These are phyloP conservation scores for Trichonephila clavipes DNA, from an alignment of 1,140 invertebrate genomes.

Conservation along the genomic window DNA sequence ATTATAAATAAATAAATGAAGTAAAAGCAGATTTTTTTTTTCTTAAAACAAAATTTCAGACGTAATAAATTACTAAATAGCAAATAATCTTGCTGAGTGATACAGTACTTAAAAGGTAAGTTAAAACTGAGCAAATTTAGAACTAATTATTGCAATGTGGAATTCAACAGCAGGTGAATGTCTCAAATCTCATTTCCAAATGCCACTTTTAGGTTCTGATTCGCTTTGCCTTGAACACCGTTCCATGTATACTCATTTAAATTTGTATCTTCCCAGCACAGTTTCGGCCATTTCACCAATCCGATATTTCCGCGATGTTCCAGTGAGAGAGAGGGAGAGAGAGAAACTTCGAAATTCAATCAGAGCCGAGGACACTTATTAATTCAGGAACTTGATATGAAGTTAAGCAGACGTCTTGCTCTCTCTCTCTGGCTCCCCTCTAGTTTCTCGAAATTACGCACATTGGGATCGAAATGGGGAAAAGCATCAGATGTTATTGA, in stretches of 20 bases:
- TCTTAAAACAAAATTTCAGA: no score
- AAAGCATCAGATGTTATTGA: conserved; percentile 72
- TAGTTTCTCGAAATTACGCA: conserved; percentile 14
- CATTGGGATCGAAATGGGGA: conserved; percentile 14
- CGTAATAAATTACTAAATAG: no score
- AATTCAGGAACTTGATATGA: conserved; percentile 70
- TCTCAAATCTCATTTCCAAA: conserved; percentile 13
- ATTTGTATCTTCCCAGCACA: conserved; percentile 32
- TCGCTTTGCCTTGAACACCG: background rate
- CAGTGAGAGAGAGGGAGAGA: background rate
- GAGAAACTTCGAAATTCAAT: conserved; percentile 46
- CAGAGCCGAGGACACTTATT: conserved; percentile 65
- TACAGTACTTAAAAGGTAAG: no score
- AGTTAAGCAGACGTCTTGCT: background rate
- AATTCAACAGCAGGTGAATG: background rate
- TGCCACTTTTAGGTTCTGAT: conserved; percentile 17
- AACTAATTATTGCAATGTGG: background rate
- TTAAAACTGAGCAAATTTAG: no score
- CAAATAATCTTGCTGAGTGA: no score
- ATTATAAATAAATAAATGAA: no score
- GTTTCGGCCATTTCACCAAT: background rate
- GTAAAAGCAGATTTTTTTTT: no score
- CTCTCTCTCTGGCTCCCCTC: background rate
- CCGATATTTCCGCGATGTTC: background rate
- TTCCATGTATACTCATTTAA: conserved; percentile 33